Evolutionary conservation across 2,113 vertebrate genomes (phyloP).

Genomic region (Aegotheles bennettii): DNA sequence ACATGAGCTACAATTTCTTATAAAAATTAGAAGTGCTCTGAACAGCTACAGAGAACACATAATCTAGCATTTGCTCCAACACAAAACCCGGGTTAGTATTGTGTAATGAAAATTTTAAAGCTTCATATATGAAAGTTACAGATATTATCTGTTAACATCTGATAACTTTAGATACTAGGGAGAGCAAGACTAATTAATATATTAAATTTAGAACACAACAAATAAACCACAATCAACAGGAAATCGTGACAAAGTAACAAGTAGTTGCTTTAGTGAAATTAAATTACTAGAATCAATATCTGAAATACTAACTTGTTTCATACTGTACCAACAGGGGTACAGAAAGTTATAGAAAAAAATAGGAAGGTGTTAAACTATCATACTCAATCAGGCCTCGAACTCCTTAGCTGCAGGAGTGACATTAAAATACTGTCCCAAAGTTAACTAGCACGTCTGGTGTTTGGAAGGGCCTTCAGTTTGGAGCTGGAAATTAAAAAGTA

Average conservation of each 20-base stretch:
- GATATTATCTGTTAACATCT: neutral
- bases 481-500: neutral
- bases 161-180: neutral
- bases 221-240: neutral
- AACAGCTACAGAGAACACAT: neutral
- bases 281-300: neutral
- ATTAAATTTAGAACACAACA: neutral
- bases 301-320: neutral
- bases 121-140: neutral
- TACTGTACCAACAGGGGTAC: neutral
- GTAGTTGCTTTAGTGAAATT: neutral
- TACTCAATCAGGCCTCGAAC: neutral
- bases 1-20: neutral
- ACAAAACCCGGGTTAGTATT: neutral
- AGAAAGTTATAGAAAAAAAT: neutral
- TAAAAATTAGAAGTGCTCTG: neutral
- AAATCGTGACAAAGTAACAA: neutral
- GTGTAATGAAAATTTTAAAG: neutral
- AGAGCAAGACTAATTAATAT: neutral
- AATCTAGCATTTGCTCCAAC: neutral
- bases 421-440: neutral
- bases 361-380: neutral
- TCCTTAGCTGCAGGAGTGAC: neutral
- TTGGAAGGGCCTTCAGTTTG: neutral
- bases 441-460: neutral